Conservation (phyloP, 2,113 vertebrate species). For the Eubucco bourcierii region DNA sequence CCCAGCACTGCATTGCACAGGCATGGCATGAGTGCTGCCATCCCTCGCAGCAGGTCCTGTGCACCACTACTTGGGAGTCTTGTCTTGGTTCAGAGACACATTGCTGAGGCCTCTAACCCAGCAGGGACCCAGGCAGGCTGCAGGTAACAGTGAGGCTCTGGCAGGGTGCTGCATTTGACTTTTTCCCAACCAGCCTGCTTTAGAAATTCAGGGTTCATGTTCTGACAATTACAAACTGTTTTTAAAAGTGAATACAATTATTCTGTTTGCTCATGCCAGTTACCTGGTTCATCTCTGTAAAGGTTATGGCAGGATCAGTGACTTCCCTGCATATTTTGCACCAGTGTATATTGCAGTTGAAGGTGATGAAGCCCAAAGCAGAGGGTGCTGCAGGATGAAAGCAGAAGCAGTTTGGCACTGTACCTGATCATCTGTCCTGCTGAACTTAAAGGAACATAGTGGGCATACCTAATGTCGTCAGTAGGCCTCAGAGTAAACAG, state of each 20-base stretch:
- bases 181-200: not conserved
- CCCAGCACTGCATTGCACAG: fast-evolving
- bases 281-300: not conserved
- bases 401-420: not conserved
- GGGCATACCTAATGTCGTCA: not conserved
- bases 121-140: not conserved
- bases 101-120: not conserved
- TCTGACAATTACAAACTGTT: not conserved
- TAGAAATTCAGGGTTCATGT: not conserved
- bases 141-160: too few relatives aligned
- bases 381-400: not conserved
- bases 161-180: not conserved
- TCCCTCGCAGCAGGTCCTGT: fast-evolving
- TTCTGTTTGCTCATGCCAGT: not conserved
- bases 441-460: not conserved
- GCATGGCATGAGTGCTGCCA: fast-evolving
- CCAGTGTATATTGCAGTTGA: not conserved
- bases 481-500: not conserved
- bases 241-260: not conserved
- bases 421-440: not conserved
- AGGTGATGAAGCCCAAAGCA: not conserved
- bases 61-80: fast-evolving
- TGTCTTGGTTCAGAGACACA: not conserved
- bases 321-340: not conserved
- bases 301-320: not conserved